Conservation (phyloP, 1,140 invertebrate species). For the Amyelois transitella region DNA sequence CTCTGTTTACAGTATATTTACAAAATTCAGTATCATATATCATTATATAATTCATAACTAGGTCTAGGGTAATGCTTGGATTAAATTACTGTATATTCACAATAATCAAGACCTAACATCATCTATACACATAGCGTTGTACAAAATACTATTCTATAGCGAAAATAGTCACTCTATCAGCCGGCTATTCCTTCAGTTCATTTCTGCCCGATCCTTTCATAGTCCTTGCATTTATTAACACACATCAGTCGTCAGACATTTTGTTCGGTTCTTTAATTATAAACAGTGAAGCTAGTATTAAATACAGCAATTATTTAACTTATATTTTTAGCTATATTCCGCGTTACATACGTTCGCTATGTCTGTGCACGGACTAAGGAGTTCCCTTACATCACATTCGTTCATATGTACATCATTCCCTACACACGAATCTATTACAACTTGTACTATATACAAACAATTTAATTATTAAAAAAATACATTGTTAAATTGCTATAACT, state of each 20-base stretch:
- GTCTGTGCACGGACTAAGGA: conserved; percentile 27
- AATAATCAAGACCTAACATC: conserved; percentile 63
- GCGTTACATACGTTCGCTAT: conserved; percentile 16
- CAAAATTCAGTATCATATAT: conserved; percentile 64
- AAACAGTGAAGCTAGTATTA: conserved; percentile 61
- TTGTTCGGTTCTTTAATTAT: conserved; percentile 54
- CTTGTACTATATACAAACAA: conserved; percentile 75
- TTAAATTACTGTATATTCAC: conserved; percentile 69
- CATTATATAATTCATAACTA: conserved; percentile 59
- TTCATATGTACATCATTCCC: conserved; percentile 58
- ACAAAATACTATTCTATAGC: conserved; percentile 58
- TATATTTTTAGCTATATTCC: conserved; percentile 36
- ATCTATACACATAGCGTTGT: conserved; percentile 67
- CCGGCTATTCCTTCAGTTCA: conserved; percentile 26
- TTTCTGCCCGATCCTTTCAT: not conserved
- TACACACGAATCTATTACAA: conserved; percentile 58
- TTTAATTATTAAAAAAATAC: conserved; percentile 70
- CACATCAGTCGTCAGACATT: conserved; percentile 45
- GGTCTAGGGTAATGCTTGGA: conserved; percentile 49
- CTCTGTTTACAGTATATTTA: conserved; percentile 72
- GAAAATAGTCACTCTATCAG: conserved; percentile 35
- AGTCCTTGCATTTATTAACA: conserved; percentile 6
- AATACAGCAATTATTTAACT: conserved; percentile 63
- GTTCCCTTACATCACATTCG: conserved; percentile 36
- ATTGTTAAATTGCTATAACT: conserved; percentile 65